Base-by-base conservation (phyloP, 2,113 vertebrate genomes). In the Upupa epops region DNA sequence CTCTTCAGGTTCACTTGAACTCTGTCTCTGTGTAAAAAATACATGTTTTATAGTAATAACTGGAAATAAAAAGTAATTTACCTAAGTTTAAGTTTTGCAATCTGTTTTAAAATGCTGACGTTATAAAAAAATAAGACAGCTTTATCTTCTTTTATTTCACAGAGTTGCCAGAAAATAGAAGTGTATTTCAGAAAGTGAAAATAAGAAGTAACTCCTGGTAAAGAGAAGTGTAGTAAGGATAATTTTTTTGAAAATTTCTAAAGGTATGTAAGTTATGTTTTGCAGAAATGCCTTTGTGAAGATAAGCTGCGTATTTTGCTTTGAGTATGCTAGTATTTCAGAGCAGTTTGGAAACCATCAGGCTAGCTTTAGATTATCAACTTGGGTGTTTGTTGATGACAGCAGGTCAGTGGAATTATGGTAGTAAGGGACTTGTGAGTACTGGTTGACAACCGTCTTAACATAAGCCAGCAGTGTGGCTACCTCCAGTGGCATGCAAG, bases 251-350 rank as follows among this genome's bases (percentile, higher is more conserved):
- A 88, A 70, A 75, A 36, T 18, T 34, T 60, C 80, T 45, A 83
- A 95, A 95, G 90, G 94, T 96, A 90, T 13, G 70, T 88, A 31
- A 60, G 5, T 31, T 81, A 21, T 26, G 19, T 51, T 89, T 92
- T 89, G 13, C n/a, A 52, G 55, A 73, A 79, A 25, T 71, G 11
- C 5, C 9, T 56, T 72, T 31, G n/a, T 70, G 60, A 66, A 91
- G 60, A 66, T 51, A 20, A 66, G 26, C 22, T 86, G 5, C 8
- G 9, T 88, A 3, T 63, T 81, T 92, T 81, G 14, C 13, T 8
- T 37, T 74, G 22, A 32, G 32, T n/a, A 10, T 14, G 25, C 11
- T 25, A 36, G 2, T 61, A 54, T 65, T 85, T 79, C 19, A 61
- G 22, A 42, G 17, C 6, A 28, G 11, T 48, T 80, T 90, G 73